These are phyloP conservation scores for Nerophis ophidion DNA, from an alignment of 2,113 vertebrate genomes.

Conservation along the genomic window DNA sequence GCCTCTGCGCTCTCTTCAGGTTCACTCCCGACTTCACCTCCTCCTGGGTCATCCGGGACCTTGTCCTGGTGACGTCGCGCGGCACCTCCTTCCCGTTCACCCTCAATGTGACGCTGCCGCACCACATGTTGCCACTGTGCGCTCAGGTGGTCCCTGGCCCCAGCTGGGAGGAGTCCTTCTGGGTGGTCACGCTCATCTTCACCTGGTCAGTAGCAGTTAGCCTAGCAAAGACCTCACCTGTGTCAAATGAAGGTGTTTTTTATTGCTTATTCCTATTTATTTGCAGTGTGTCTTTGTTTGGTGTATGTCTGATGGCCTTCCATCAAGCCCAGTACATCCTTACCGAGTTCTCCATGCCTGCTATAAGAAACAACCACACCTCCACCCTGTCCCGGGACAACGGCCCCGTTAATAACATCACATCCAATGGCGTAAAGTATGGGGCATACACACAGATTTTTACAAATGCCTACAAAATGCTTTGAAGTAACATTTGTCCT, in stretches of 20 bases:
- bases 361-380: constrained; percentile 78
- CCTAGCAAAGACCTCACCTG: not conserved
- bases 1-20: constrained; percentile 52
- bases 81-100: constrained; percentile 87
- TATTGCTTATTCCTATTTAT: not conserved
- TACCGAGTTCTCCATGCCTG: constrained; percentile 82
- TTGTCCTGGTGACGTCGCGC: constrained; percentile 82
- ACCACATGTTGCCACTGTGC: constrained; percentile 91
- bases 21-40: constrained; percentile 99
- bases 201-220: constrained; percentile 75
- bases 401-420: constrained; percentile 69
- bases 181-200: constrained; percentile 89
- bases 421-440: constrained; percentile 83
- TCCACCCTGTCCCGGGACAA: constrained; percentile 70
- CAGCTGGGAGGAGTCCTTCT: constrained; percentile 96
- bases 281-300: constrained; percentile 85
- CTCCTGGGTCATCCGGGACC: constrained; percentile 95
- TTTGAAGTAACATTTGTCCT: not conserved
- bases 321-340: constrained; percentile 95
- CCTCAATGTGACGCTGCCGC: constrained; percentile 92
- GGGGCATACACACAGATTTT: not conserved
- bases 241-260: not conserved
- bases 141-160: constrained; percentile 93
- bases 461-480: not conserved
- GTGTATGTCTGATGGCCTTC: constrained; percentile 91